Evolutionary conservation across 2,888 invertebrate species (phyloP).

Genomic region (Agriopis leucophaearia): DNA sequence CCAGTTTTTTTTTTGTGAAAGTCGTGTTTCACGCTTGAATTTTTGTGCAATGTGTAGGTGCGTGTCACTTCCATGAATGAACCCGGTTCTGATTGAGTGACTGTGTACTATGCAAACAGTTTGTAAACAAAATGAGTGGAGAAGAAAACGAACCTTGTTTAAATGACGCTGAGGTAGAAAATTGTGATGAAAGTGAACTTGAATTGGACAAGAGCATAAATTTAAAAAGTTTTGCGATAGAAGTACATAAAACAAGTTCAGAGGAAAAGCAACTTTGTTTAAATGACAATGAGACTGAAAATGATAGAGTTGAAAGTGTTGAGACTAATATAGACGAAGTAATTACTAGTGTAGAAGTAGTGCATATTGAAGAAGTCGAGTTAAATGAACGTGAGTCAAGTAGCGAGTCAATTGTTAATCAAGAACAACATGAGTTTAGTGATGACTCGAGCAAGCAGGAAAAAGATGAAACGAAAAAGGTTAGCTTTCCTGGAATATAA

Average conservation of each 20-base stretch:
- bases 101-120: conserved; percentile 42
- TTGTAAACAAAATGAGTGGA: conserved; percentile 63
- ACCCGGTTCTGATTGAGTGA: conserved; percentile 30
- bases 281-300: conserved; percentile 45
- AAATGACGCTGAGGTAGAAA: conserved; percentile 40
- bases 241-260: conserved; percentile 30
- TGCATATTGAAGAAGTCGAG: conserved; percentile 20
- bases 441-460: conserved; percentile 34
- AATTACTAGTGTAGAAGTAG: conserved; percentile 23
- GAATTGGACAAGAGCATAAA: conserved; percentile 15
- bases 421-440: conserved; percentile 37
- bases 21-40: conserved; percentile 18
- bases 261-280: conserved; percentile 53
- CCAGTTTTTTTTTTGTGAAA: conserved; percentile 25
- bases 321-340: conserved; percentile 26
- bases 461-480: conserved; percentile 32
- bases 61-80: conserved; percentile 27
- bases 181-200: conserved; percentile 37
- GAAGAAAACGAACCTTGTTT: conserved; percentile 63
- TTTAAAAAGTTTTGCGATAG: conserved; percentile 22
- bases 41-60: conserved; percentile 26
- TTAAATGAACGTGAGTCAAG: conserved; percentile 47
- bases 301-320: conserved; percentile 29
- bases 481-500: conserved; percentile 8
- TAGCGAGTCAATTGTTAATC: conserved; percentile 42